phyloP scores from a whole-genome alignment of 2,113 vertebrate species.

The Ahaetulla prasina region DNA sequence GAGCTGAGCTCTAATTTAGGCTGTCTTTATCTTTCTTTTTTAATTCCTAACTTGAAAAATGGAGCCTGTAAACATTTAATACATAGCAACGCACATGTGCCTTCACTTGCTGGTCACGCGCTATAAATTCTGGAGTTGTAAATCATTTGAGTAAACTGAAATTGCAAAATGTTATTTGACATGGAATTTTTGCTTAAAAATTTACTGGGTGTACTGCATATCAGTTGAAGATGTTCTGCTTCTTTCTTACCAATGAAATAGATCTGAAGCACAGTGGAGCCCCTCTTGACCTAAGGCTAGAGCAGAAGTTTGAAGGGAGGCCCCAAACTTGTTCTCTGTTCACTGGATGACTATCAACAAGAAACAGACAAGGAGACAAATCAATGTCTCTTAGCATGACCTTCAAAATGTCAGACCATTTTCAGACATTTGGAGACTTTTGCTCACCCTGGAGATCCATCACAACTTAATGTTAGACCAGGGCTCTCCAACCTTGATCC shows the following conservation, averaged over 20 bases:
- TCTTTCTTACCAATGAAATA: background rate
- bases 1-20: background rate
- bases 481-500: too few species aligned
- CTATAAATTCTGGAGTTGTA: background rate
- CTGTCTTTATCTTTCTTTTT: background rate
- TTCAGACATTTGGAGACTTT: background rate
- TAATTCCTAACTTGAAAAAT: background rate
- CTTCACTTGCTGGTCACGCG: background rate
- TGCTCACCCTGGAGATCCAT: background rate
- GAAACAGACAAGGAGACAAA: background rate
- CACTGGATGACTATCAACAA: background rate
- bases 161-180: background rate
- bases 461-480: background rate
- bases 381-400: background rate
- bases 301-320: background rate
- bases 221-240: background rate
- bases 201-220: background rate
- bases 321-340: background rate
- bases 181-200: background rate
- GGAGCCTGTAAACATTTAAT: background rate
- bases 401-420: background rate
- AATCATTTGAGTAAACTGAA: background rate
- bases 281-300: background rate
- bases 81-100: background rate
- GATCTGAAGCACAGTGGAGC: background rate